These are phyloP conservation scores for Megastigmus dorsalis DNA, from an alignment of 2,888 invertebrate genomes.

Conservation along the genomic window DNA sequence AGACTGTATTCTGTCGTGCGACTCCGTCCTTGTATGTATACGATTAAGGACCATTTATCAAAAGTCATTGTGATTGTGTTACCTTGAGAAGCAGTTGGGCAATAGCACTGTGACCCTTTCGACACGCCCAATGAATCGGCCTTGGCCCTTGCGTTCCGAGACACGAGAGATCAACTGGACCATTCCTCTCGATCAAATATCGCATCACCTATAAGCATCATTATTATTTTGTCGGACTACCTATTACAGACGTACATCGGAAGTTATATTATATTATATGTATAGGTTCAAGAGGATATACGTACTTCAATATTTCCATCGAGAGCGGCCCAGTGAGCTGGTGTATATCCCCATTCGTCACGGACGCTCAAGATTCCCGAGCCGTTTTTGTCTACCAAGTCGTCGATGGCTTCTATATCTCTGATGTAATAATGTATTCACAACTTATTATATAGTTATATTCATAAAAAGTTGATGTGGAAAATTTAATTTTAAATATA, in stretches of 20 bases:
- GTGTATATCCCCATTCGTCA: slow-evolving; percentile 94
- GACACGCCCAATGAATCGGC: slow-evolving; percentile 95
- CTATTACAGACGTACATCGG: too few species aligned
- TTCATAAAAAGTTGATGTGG: too few species aligned
- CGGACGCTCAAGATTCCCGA: slow-evolving; percentile 83
- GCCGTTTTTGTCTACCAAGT: slow-evolving; percentile 87
- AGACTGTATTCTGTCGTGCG: too few species aligned
- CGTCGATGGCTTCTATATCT: slow-evolving; percentile 89
- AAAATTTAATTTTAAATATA: too few species aligned
- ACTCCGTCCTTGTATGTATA: too few species aligned
- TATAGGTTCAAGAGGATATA: background rate
- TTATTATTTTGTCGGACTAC: too few species aligned
- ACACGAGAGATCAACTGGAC: slow-evolving; percentile 90
- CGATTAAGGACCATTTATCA: too few species aligned
- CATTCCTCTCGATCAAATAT: slow-evolving; percentile 88
- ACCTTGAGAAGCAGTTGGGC: slow-evolving; percentile 82
- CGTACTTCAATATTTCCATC: slow-evolving; percentile 89
- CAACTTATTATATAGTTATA: too few species aligned
- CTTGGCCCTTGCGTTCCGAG: slow-evolving; percentile 91
- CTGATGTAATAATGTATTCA: too few species aligned
- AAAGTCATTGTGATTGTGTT: too few species aligned
- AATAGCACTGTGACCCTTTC: slow-evolving; percentile 93
- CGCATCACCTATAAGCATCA: slow-evolving; percentile 84
- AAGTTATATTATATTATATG: too few species aligned
- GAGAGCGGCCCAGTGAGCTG: slow-evolving; percentile 93